Evolutionary conservation across 53 echinoderm and acorn worm genomes (phyloP).

Genomic region (Holothuria leucospilota): DNA sequence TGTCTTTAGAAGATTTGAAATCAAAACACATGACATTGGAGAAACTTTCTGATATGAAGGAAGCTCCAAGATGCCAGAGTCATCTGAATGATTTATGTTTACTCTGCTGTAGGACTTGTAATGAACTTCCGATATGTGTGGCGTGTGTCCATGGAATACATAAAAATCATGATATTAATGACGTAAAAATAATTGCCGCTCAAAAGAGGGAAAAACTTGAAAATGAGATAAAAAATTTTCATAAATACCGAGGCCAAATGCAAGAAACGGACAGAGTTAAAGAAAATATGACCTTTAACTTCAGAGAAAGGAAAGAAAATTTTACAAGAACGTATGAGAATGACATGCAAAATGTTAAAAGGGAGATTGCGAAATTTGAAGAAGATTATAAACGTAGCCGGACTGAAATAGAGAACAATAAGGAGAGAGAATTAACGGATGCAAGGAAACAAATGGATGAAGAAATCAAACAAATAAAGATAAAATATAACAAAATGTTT

Average conservation of each 20-base stretch:
- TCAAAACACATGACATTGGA: conserved; percentile 2
- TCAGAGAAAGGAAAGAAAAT: too few species aligned
- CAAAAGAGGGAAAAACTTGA: neutral
- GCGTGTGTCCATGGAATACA: neutral
- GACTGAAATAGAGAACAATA: too few species aligned
- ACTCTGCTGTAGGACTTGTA: neutral
- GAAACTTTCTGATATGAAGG: neutral
- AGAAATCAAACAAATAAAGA: too few species aligned
- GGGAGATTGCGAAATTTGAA: neutral
- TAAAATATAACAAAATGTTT: too few species aligned
- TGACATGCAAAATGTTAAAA: too few species aligned
- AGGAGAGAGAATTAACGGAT: too few species aligned
- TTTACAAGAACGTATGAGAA: neutral
- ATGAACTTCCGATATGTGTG: conserved; percentile 2
- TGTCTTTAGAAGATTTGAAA: neutral
- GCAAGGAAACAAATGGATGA: neutral
- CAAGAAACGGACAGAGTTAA: too few species aligned
- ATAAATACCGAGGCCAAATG: too few species aligned
- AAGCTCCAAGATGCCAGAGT: conserved; percentile 10
- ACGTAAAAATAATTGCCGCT: neutral
- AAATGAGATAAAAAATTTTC: too few species aligned
- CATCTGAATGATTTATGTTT: neutral
- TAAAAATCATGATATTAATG: neutral
- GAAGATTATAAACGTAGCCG: neutral
- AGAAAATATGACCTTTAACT: too few species aligned